A percentile compares a stretch with the other conserved stretches of the same genome.
Conservation (phyloP, 1,140 invertebrate species). For the Sycobia sp. region DNA sequence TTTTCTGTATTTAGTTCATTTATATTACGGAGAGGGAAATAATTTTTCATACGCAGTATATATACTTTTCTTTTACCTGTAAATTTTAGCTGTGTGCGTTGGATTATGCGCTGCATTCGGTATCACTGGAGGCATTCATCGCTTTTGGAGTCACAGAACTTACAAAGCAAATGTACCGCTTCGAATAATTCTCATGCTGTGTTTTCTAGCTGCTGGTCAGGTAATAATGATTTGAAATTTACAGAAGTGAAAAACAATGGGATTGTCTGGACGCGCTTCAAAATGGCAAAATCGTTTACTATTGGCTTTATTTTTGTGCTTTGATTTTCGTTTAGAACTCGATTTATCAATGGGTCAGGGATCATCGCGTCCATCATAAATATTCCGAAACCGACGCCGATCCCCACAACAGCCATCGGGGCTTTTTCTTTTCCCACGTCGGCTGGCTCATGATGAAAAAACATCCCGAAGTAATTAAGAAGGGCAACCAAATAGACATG, state of each 20-base stretch:
- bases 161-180: slow-evolving; percentile 82
- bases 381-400: slow-evolving; percentile 89
- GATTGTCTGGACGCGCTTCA: too few species aligned
- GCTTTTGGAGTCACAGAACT: slow-evolving; percentile 81
- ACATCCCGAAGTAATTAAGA: slow-evolving; percentile 78
- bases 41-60: neutral
- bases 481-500: slow-evolving; percentile 77
- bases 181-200: slow-evolving; percentile 70
- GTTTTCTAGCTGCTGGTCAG: slow-evolving; percentile 76
- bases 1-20: neutral
- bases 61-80: too few species aligned
- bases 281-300: too few species aligned
- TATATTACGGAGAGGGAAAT: too few species aligned
- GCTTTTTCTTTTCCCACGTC: slow-evolving; percentile 90
- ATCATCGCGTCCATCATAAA: slow-evolving; percentile 90
- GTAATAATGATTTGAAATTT: slow-evolving; percentile 53
- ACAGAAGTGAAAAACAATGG: neutral
- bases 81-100: slow-evolving; percentile 58
- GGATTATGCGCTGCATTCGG: slow-evolving; percentile 67
- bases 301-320: too few species aligned
- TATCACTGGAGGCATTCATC: slow-evolving; percentile 83
- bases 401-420: slow-evolving; percentile 84
- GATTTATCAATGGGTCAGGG: slow-evolving; percentile 73
- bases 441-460: slow-evolving; percentile 88
- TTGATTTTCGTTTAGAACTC: slow-evolving; percentile 65